phyloP scores from a whole-genome alignment of 1,140 invertebrate species.

The Muscidifurax raptorellus region DNA sequence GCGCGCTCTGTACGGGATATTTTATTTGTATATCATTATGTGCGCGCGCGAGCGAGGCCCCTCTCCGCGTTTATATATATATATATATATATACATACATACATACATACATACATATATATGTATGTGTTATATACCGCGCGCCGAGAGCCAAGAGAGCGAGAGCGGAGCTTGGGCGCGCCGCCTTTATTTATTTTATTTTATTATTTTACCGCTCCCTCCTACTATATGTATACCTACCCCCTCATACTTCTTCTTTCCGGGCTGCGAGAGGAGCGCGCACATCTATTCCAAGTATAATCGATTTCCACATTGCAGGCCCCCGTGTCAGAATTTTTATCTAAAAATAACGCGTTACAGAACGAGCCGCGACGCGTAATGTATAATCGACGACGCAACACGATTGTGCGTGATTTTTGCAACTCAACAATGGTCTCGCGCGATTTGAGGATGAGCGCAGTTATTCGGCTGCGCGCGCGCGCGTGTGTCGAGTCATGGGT shows the following conservation, averaged over 20 bases:
- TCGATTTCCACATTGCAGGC: too few relatives aligned
- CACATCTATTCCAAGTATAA: background rate
- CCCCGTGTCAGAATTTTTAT: too few relatives aligned
- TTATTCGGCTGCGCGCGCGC: background rate
- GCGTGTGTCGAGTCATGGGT: background rate
- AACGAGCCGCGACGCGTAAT: too few relatives aligned
- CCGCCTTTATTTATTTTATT: constrained; percentile 69
- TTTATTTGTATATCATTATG: constrained; percentile 68
- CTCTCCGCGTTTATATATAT: constrained; percentile 1
- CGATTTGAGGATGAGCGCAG: too few relatives aligned
- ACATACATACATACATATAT: too few relatives aligned
- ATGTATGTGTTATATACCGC: background rate
- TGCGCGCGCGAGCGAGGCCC: constrained; percentile 42
- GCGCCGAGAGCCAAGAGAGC: background rate
- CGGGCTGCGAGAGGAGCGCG: background rate
- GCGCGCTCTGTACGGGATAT: constrained; percentile 53
- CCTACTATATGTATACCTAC: background rate
- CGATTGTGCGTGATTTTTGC: too few relatives aligned
- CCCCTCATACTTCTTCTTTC: constrained; percentile 30
- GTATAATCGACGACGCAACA: too few relatives aligned
- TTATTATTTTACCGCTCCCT: constrained; percentile 64
- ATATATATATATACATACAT: background rate
- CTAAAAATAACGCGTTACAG: too few relatives aligned
- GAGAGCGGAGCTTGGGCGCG: background rate
- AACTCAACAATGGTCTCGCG: too few relatives aligned